Percentiles rank a stretch among this genome's conserved stretches.
These are phyloP conservation scores for Conus canariensis DNA, from an alignment of 2,888 invertebrate species.

Conservation along the genomic window DNA sequence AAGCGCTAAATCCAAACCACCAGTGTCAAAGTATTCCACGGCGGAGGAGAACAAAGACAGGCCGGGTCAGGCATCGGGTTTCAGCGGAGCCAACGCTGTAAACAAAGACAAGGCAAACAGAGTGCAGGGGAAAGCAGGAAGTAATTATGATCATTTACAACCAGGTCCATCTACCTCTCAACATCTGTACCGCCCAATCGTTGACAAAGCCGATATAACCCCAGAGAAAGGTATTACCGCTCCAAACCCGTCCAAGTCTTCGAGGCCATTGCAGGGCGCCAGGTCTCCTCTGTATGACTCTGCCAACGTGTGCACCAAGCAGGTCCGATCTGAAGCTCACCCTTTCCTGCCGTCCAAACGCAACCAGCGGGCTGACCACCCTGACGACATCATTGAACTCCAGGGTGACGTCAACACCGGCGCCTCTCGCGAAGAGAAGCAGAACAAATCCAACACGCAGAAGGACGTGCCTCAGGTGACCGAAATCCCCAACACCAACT, in stretches of 20 bases:
- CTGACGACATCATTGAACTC: conserved; percentile 37
- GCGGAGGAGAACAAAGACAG: not conserved
- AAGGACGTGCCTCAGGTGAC: conserved; percentile 18
- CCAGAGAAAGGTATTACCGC: not conserved
- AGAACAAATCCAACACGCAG: not conserved
- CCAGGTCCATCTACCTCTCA: not conserved
- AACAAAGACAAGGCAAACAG: not conserved
- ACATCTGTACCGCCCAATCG: not conserved
- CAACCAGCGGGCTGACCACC: not conserved
- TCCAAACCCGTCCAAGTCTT: not conserved
- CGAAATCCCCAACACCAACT: conserved; percentile 50
- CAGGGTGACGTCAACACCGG: conserved; percentile 4
- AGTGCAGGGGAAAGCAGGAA: not conserved
- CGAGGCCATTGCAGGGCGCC: not conserved
- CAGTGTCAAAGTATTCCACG: not conserved
- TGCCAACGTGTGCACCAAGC: not conserved
- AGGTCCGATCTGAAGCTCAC: not conserved
- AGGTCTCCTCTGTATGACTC: conserved; percentile 14
- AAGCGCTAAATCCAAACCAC: too few relatives aligned
- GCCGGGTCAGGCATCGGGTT: not conserved
- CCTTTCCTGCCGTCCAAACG: conserved; percentile 6
- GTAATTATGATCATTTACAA: conserved; percentile 7
- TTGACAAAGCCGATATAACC: not conserved
- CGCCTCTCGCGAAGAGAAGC: not conserved
- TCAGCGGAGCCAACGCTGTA: not conserved